phyloP scores from a whole-genome alignment of 2,888 invertebrate species.

The Polydrusus pterygomalis region DNA sequence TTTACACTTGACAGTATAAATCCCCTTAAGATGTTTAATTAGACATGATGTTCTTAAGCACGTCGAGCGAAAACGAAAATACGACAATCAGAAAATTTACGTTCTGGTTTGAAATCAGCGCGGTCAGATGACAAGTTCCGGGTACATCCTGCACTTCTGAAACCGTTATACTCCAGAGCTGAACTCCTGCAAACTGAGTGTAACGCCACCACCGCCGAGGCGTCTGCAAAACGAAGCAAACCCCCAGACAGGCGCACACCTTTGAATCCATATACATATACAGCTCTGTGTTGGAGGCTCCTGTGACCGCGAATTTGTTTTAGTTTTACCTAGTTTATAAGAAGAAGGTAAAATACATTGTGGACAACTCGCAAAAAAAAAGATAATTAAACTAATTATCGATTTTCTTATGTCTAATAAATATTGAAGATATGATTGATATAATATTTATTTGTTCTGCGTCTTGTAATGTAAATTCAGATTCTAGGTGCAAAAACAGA shows the following conservation, averaged over 20 bases:
- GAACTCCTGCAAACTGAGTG: conserved; percentile 55
- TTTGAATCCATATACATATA: conserved; percentile 55
- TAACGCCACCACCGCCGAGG: conserved; percentile 49
- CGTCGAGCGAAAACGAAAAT: not conserved
- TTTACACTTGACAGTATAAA: not conserved
- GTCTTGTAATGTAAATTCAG: no score
- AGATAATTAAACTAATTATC: no score
- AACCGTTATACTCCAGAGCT: conserved; percentile 46
- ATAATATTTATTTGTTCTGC: no score
- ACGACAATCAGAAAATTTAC: conserved; percentile 21
- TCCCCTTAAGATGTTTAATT: conserved; percentile 2
- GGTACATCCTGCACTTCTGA: conserved; percentile 44
- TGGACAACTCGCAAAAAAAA: no score
- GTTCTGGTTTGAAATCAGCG: conserved; percentile 37
- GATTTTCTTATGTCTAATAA: no score
- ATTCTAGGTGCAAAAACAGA: no score
- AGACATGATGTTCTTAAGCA: conserved; percentile 17
- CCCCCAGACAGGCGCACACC: conserved; percentile 54
- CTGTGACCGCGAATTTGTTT: conserved; percentile 47
- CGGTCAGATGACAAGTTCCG: conserved; percentile 47
- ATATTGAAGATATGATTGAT: no score
- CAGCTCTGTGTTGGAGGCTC: conserved; percentile 36
- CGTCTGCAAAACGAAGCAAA: conserved; percentile 52
- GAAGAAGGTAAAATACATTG: conserved; percentile 13
- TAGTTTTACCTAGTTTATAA: conserved; percentile 51